Evolutionary conservation across 2,797 vertebrate species (phyloP), one percentile per base, ranked within the genome.

Genomic region (Tokudaia muenninki): DNA sequence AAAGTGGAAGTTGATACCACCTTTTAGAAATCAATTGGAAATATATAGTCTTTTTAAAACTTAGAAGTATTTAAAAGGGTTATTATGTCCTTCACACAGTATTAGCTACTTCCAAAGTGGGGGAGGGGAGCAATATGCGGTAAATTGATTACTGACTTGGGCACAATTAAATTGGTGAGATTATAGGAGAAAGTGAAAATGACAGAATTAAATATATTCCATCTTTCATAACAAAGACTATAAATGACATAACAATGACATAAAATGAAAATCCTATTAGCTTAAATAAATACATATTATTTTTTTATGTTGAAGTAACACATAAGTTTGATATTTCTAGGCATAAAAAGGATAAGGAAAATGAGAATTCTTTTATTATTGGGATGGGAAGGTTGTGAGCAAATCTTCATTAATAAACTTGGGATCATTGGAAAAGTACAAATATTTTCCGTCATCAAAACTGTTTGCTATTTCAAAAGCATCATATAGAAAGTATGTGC

Each of bases 21-120:
- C 7, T 86, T 91, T 77, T 94, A 75, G 74, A 91, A 95, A 95
- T 47, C 31, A 91, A 72, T 0, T 72, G 63, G 22, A 57, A 75
- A 41, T 57, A 91, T 22, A 34, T 50, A 63, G 65, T 6, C 37
- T 94, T 88, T 88, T 50, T 84, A 91, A 95, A 87, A 19, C 22
- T 81, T 77, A 80, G 47, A 75, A 50, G 77, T 89, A 94, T 61
- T 94, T 95, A 19, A 72, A 91, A 92, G 61, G 29, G 26, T 0
- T 91, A 88, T 0, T 91, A 88, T 29, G 21, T 13, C 34, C 24
- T 92, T 92, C 77, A 91, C 34, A 61, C 16, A 84, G 47, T 79
- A 67, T 24, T 87, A 67, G 21, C 29, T 17, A 83, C 26, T 89
- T 91, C 26, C 74, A 61, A 41, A n/a, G 67, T 72, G 34, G 14